Evolutionary conservation across 92 coral and sea anemone genomes (phyloP).

Genomic region (Phymanthus crucifer): DNA sequence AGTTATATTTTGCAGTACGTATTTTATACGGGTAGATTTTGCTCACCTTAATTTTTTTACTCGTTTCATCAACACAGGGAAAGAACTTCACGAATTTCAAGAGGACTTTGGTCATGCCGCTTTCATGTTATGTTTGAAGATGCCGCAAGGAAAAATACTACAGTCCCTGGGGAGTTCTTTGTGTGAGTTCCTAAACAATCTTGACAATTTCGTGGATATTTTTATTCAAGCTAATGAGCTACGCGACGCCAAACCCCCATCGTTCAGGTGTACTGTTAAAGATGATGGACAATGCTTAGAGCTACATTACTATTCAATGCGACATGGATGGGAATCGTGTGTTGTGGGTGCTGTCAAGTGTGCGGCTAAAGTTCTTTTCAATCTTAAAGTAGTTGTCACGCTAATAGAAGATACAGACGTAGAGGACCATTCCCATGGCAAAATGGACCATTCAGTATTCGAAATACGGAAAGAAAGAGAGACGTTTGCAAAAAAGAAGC

Average conservation of each 20-base stretch:
- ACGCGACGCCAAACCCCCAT: constrained; percentile 64
- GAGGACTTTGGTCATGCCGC: constrained; percentile 64
- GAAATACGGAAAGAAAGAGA: constrained; percentile 38
- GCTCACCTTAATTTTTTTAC: background rate
- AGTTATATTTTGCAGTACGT: too few species aligned
- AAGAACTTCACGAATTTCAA: constrained; percentile 29
- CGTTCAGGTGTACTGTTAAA: constrained; percentile 53
- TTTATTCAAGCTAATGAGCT: constrained; percentile 52
- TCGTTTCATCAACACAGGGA: constrained; percentile 15
- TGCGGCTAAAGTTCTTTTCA: constrained; percentile 66
- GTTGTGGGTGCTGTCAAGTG: constrained; percentile 70
- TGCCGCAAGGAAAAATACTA: constrained; percentile 61
- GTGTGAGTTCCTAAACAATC: constrained; percentile 76
- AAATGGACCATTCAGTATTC: constrained; percentile 53
- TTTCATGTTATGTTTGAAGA: constrained; percentile 58
- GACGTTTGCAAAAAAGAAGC: constrained; percentile 23
- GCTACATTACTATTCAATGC: constrained; percentile 67
- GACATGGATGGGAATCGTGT: constrained; percentile 75
- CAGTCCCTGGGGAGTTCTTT: constrained; percentile 69
- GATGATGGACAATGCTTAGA: constrained; percentile 58
- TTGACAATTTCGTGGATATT: constrained; percentile 75
- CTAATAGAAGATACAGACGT: constrained; percentile 2
- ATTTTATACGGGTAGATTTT: background rate
- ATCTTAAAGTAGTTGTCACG: constrained; percentile 12
- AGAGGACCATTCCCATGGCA: constrained; percentile 12